phyloP scores from a whole-genome alignment of 2,888 invertebrate genomes.

The Acleris laterana region DNA sequence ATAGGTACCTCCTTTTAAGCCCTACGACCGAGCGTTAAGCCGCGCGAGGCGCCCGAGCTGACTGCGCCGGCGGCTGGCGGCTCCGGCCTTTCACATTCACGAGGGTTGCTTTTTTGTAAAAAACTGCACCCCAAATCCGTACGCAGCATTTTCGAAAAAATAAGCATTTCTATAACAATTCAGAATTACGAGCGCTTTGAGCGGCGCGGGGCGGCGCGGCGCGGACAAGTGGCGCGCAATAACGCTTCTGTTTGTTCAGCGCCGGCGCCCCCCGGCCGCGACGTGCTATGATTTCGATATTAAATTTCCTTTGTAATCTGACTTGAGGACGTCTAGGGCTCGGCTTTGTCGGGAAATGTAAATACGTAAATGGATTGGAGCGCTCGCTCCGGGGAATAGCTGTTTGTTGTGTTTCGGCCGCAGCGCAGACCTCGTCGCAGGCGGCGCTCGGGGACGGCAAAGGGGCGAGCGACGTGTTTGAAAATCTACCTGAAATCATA shows the following conservation, averaged over 20 bases:
- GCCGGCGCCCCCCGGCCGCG: not conserved
- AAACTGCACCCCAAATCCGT: not conserved
- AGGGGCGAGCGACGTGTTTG: no score
- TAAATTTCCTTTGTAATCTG: slow-evolving; percentile 25
- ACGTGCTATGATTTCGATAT: slow-evolving; percentile 34
- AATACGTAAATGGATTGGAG: slow-evolving; percentile 9
- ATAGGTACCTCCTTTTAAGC: not conserved
- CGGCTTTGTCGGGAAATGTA: slow-evolving; percentile 9
- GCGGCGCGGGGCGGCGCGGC: not conserved
- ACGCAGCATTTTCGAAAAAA: not conserved
- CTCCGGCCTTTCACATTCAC: no score
- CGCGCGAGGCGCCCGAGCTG: no score
- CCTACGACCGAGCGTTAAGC: not conserved
- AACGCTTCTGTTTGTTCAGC: slow-evolving; percentile 17
- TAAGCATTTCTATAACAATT: slow-evolving; percentile 29
- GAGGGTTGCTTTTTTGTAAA: slow-evolving; percentile 1
- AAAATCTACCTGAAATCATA: no score
- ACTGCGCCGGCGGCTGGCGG: no score
- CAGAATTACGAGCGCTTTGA: slow-evolving; percentile 1
- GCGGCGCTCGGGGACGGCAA: not conserved
- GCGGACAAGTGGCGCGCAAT: slow-evolving; percentile 25
- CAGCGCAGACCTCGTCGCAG: not conserved
- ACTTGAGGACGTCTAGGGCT: slow-evolving; percentile 8
- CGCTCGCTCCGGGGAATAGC: slow-evolving; percentile 1
- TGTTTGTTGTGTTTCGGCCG: not conserved